phyloP scores from a whole-genome alignment of 1,140 invertebrate genomes.

The Drosophila simulans region DNA sequence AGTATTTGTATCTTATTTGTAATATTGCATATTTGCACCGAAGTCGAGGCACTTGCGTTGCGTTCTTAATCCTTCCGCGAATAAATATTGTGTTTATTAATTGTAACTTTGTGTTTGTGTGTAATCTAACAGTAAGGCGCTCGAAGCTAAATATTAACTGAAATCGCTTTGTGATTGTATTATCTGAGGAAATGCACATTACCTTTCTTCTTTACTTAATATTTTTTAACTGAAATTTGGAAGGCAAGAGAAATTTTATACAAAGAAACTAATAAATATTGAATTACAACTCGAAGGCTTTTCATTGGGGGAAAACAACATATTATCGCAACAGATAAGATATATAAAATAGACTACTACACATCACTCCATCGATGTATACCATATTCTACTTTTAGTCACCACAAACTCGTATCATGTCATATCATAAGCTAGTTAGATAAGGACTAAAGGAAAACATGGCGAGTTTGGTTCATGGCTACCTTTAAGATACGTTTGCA shows the following conservation, averaged over 20 bases:
- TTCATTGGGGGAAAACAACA: neutral
- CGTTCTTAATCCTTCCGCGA: constrained; percentile 54
- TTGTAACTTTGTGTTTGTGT: constrained; percentile 57
- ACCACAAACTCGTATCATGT: neutral
- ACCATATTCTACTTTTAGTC: neutral
- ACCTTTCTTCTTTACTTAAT: constrained; percentile 46
- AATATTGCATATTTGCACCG: constrained; percentile 56
- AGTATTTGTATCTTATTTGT: constrained; percentile 75
- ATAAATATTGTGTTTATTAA: constrained; percentile 74
- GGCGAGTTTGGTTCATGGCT: constrained; percentile 63
- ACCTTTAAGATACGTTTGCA: constrained; percentile 49
- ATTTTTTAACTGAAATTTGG: constrained; percentile 34
- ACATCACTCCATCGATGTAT: neutral
- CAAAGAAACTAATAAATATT: constrained; percentile 49
- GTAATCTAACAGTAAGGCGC: constrained; percentile 74
- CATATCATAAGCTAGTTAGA: constrained; percentile 6
- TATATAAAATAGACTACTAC: neutral
- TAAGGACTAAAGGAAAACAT: neutral
- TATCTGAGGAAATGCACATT: constrained; percentile 75
- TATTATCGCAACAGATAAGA: neutral
- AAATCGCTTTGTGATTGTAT: constrained; percentile 74
- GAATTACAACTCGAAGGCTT: constrained; percentile 5
- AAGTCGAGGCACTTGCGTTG: constrained; percentile 38
- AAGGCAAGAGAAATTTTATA: constrained; percentile 54
- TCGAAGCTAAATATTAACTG: constrained; percentile 71